A percentile compares a stretch with the other conserved stretches of the same genome.
phyloP scores from a whole-genome alignment of 1,140 invertebrate genomes.

The Drusus annulatus region DNA sequence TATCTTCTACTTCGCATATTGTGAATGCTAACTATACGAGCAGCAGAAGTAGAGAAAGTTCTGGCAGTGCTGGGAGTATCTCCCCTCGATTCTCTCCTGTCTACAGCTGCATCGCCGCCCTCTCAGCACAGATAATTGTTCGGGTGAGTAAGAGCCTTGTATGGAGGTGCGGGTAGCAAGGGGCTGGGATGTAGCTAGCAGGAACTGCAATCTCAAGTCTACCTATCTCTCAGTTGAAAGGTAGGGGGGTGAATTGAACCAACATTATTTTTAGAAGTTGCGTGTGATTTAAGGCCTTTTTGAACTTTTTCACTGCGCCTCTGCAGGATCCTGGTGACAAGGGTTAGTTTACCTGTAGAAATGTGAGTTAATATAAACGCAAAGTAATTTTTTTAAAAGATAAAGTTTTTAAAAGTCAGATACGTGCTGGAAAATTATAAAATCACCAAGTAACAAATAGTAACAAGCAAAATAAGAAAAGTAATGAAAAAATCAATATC shows the following conservation, averaged over 20 bases:
- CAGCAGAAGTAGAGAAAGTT: slow-evolving; percentile 26
- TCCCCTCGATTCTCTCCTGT: neutral
- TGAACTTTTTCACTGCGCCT: too few relatives aligned
- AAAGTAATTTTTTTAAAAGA: too few relatives aligned
- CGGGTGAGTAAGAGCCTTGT: neutral
- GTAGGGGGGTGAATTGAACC: neutral
- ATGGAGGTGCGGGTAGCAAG: neutral
- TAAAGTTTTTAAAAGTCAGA: too few relatives aligned
- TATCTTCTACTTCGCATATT: slow-evolving; percentile 5
- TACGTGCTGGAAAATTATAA: too few relatives aligned
- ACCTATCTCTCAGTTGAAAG: neutral
- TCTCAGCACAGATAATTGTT: neutral
- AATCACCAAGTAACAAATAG: too few relatives aligned
- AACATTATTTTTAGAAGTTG: neutral
- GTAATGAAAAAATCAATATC: too few relatives aligned
- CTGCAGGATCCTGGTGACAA: too few relatives aligned
- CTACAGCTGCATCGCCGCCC: neutral
- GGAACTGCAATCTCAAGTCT: neutral
- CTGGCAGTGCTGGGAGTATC: neutral
- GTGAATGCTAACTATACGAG: slow-evolving; percentile 14
- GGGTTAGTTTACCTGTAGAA: too few relatives aligned
- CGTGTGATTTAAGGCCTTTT: too few relatives aligned
- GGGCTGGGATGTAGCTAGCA: neutral
- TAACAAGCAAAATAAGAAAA: too few relatives aligned
- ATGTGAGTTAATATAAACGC: too few relatives aligned